Evolutionary conservation across 1,140 invertebrate species (phyloP).

Genomic region (Limonius californicus): DNA sequence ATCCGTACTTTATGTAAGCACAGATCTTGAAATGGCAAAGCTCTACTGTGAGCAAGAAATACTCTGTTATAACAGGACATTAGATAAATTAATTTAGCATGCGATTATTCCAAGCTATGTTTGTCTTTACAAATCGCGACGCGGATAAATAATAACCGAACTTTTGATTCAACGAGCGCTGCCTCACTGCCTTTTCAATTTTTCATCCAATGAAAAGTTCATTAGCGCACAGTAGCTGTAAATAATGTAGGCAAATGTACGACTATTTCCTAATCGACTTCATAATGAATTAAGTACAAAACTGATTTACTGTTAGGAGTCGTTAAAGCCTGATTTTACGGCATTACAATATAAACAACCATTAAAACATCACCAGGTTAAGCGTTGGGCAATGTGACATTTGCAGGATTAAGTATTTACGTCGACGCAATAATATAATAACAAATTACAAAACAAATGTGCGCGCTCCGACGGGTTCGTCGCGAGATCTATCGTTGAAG

Average conservation of each 20-base stretch:
- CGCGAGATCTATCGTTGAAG: not conserved
- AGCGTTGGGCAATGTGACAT: conserved; percentile 1
- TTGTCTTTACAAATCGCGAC: not conserved
- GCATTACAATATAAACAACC: conserved; percentile 8
- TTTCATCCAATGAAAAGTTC: not conserved
- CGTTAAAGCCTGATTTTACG: not conserved
- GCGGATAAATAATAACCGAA: not conserved
- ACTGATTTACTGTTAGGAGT: not conserved
- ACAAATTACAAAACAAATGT: not conserved
- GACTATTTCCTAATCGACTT: not conserved
- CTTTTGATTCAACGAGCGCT: not conserved
- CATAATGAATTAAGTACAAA: not conserved
- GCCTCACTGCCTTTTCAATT: too few species aligned
- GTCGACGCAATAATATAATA: not conserved
- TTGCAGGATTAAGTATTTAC: conserved; percentile 4
- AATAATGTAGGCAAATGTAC: not conserved
- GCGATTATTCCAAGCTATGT: not conserved
- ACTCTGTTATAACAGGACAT: not conserved
- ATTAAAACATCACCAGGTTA: not conserved
- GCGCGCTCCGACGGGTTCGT: not conserved
- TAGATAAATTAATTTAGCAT: not conserved
- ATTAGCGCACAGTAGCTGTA: not conserved
- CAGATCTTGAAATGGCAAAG: not conserved
- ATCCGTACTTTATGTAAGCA: conserved; percentile 30
- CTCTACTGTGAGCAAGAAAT: conserved; percentile 1